These are phyloP conservation scores for Quadroppia sp. DNA, from an alignment of 2,888 invertebrate species.

Conservation along the genomic window DNA sequence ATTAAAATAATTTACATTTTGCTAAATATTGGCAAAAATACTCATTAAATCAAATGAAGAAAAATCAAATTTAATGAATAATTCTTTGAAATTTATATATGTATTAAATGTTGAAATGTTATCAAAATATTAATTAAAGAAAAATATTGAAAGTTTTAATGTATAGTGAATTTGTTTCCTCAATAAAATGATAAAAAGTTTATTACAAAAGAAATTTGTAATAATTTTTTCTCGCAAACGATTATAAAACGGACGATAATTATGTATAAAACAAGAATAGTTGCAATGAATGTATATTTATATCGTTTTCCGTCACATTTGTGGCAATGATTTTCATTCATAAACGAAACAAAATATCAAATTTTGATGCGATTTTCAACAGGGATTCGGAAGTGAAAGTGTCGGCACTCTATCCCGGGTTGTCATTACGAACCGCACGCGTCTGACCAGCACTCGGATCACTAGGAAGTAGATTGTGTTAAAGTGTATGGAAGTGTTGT, in stretches of 20 bases:
- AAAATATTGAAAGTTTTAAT: no score
- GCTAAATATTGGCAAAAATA: no score
- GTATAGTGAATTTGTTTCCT: neutral
- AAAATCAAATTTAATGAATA: no score
- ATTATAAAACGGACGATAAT: slow-evolving; percentile 7
- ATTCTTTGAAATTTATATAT: no score
- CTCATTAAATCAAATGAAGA: no score
- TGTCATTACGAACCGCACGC: slow-evolving; percentile 19
- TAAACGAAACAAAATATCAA: neutral
- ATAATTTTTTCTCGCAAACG: neutral
- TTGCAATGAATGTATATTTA: neutral
- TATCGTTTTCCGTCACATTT: slow-evolving; percentile 28
- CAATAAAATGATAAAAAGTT: neutral
- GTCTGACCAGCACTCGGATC: slow-evolving; percentile 5
- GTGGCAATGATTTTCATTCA: slow-evolving; percentile 2
- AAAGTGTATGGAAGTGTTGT: neutral
- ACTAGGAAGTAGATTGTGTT: neutral
- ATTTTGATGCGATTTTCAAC: slow-evolving; percentile 14
- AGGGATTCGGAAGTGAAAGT: slow-evolving; percentile 1
- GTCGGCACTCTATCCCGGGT: neutral
- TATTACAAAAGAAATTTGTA: neutral
- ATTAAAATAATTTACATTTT: no score
- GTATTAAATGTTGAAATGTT: no score
- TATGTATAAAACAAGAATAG: neutral
- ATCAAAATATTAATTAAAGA: no score